phyloP scores from a whole-genome alignment of 2,113 vertebrate species.

The Phalacrocorax aristotelis region DNA sequence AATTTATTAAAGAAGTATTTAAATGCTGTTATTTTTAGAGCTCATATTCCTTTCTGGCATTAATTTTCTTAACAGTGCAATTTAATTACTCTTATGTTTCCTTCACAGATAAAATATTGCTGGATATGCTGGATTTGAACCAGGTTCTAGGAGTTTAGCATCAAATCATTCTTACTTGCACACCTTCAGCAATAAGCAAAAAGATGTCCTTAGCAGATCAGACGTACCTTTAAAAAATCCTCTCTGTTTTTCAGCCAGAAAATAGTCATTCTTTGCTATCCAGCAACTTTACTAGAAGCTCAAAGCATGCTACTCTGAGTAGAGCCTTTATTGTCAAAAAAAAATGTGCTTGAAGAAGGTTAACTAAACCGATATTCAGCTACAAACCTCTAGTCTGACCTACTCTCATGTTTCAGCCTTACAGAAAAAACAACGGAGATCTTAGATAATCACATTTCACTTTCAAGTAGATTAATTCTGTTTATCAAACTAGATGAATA shows the following conservation, averaged over 20 bases:
- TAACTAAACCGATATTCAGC: background rate
- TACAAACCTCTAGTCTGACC: background rate
- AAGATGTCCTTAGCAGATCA: background rate
- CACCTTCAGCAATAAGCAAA: background rate
- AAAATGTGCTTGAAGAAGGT: background rate
- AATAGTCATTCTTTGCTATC: background rate
- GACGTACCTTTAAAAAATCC: background rate
- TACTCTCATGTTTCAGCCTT: background rate
- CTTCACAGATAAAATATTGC: background rate
- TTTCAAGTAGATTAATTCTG: background rate
- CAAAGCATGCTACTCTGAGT: background rate
- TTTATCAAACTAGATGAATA: background rate
- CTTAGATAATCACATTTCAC: background rate
- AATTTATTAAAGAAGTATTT: background rate
- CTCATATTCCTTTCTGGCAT: background rate
- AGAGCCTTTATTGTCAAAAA: background rate
- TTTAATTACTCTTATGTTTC: background rate
- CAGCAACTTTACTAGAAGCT: background rate
- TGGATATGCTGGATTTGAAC: background rate
- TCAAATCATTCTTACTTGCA: background rate
- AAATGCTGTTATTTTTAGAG: background rate
- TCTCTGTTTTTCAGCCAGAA: background rate
- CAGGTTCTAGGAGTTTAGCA: background rate
- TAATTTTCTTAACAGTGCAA: background rate
- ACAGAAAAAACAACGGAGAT: background rate